These are phyloP conservation scores for Scalopus aquaticus DNA, from an alignment of 2,113 vertebrate genomes.

Conservation along the genomic window DNA sequence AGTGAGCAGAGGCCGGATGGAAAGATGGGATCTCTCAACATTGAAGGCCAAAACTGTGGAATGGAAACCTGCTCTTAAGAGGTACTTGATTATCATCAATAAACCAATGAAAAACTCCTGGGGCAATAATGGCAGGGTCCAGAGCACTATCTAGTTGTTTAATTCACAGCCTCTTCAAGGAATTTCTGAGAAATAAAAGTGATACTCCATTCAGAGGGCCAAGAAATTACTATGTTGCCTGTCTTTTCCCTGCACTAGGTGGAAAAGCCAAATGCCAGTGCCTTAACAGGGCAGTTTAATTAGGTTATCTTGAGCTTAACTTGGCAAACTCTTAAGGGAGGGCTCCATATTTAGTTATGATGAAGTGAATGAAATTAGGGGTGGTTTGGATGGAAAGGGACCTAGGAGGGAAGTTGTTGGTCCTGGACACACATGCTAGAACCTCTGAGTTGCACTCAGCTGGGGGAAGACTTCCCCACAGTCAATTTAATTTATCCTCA, in stretches of 20 bases:
- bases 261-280: background rate
- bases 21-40: background rate
- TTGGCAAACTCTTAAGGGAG: background rate
- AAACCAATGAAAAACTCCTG: background rate
- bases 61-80: background rate
- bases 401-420: background rate
- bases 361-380: background rate
- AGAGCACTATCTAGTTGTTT: background rate
- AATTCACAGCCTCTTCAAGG: background rate
- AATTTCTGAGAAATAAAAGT: conserved; percentile 17
- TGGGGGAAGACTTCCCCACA: background rate
- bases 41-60: background rate
- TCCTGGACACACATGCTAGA: background rate
- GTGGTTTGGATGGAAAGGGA: background rate
- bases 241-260: background rate
- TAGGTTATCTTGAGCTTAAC: background rate
- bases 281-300: background rate
- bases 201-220: background rate
- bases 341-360: background rate
- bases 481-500: conserved; percentile 21
- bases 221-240: background rate
- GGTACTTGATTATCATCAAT: background rate
- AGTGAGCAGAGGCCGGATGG: background rate
- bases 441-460: background rate
- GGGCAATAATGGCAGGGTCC: background rate